phyloP scores from a whole-genome alignment of 1,140 invertebrate genomes.

The Meloidogyne chitwoodi region DNA sequence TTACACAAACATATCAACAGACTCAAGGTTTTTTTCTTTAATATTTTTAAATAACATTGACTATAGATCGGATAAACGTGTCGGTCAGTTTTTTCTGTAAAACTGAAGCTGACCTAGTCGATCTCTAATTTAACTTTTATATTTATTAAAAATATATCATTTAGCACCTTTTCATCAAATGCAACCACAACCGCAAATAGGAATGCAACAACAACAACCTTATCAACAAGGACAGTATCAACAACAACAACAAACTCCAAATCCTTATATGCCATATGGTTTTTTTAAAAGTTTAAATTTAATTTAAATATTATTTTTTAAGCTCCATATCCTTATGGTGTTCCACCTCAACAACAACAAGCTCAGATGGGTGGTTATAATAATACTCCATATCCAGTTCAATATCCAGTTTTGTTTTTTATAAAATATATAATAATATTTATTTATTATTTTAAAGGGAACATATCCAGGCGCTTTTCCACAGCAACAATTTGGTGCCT shows the following conservation, averaged over 20 bases:
- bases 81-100: no score
- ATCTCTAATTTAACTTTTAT: no score
- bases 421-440: no score
- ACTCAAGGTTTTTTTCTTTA: neutral
- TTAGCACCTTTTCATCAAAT: slow-evolving; percentile 22
- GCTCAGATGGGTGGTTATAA: neutral
- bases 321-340: slow-evolving; percentile 21
- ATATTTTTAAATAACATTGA: no score
- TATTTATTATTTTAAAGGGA: neutral
- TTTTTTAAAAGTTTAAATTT: neutral
- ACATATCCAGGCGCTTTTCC: slow-evolving; percentile 36
- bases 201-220: slow-evolving; percentile 20
- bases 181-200: slow-evolving; percentile 23
- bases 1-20: slow-evolving; percentile 16
- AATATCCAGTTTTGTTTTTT: slow-evolving; percentile 21
- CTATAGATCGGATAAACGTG: no score
- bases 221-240: slow-evolving; percentile 9
- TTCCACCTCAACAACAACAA: slow-evolving; percentile 19
- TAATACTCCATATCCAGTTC: slow-evolving; percentile 38
- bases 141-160: neutral
- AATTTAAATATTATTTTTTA: neutral
- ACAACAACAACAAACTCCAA: slow-evolving; percentile 31
- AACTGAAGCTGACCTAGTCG: no score
- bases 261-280: slow-evolving; percentile 24
- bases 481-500: slow-evolving; percentile 27